phyloP scores from a whole-genome alignment of 2,113 vertebrate species.

The Anolis sagrei region DNA sequence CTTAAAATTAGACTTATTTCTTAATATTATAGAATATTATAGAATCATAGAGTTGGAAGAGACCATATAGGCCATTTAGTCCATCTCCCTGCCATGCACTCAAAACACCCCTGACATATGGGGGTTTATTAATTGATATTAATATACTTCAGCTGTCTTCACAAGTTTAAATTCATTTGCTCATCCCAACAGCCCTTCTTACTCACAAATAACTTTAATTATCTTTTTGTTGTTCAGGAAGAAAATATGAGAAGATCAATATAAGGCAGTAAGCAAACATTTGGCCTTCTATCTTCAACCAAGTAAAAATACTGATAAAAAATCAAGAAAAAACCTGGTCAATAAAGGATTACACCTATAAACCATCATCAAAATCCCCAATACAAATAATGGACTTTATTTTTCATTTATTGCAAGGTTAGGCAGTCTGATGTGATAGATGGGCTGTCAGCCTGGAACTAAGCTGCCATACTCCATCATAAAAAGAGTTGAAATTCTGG shows the following conservation, averaged over 20 bases:
- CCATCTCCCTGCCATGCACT: too few relatives aligned
- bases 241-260: background rate
- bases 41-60: too few relatives aligned
- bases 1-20: background rate
- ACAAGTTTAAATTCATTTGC: too few relatives aligned
- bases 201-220: background rate
- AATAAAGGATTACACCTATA: slow-evolving; percentile 46
- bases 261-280: background rate
- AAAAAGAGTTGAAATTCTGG: slow-evolving; percentile 70
- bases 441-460: slow-evolving; percentile 84
- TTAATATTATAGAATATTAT: too few relatives aligned
- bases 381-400: slow-evolving; percentile 81
- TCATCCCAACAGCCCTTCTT: background rate
- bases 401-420: slow-evolving; percentile 93
- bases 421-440: slow-evolving; percentile 88
- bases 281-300: background rate
- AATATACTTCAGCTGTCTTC: background rate
- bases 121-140: background rate
- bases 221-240: background rate
- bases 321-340: slow-evolving; percentile 46
- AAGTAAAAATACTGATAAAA: slow-evolving; percentile 19
- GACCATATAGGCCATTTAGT: too few relatives aligned
- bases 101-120: too few relatives aligned
- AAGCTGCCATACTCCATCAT: slow-evolving; percentile 85
- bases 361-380: slow-evolving; percentile 59